These are phyloP conservation scores for Phrynocephalus versicolor DNA, from an alignment of 2,113 vertebrate genomes.

Conservation along the genomic window DNA sequence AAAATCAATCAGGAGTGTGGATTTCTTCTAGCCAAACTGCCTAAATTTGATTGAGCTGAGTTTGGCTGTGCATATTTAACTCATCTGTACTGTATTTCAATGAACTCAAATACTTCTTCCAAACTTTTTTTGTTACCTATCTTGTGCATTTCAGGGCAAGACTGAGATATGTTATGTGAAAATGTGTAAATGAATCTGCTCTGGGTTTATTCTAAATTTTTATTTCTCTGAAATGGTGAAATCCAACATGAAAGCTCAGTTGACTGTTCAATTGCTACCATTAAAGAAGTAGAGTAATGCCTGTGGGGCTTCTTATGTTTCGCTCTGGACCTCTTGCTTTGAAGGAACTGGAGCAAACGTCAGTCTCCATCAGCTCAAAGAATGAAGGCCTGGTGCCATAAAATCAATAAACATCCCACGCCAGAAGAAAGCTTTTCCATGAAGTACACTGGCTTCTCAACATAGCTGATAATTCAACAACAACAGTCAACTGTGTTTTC, in stretches of 20 bases:
- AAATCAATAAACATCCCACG: slow-evolving; percentile 43
- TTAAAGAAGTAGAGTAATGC: slow-evolving; percentile 44
- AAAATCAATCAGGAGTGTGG: not conserved
- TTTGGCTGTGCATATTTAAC: not conserved
- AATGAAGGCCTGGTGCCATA: slow-evolving; percentile 23
- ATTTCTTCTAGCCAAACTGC: not conserved
- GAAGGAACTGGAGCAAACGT: slow-evolving; percentile 42
- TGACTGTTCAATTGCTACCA: slow-evolving; percentile 27
- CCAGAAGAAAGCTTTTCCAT: slow-evolving; percentile 46
- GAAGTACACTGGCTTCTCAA: slow-evolving; percentile 7
- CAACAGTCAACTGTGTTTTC: slow-evolving; percentile 35
- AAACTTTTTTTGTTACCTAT: slow-evolving; percentile 6
- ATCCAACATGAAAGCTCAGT: slow-evolving; percentile 7
- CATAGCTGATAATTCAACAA: slow-evolving; percentile 37
- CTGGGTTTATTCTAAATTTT: not conserved
- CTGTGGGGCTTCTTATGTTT: slow-evolving; percentile 56
- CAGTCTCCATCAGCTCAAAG: slow-evolving; percentile 34
- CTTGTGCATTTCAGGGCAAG: slow-evolving; percentile 5
- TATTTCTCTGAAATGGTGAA: slow-evolving; percentile 30
- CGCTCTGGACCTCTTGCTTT: slow-evolving; percentile 35
- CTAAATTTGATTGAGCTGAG: not conserved
- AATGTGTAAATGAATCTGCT: slow-evolving; percentile 35
- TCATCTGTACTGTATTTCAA: slow-evolving; percentile 1
- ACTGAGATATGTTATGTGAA: not conserved
- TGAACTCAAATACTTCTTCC: slow-evolving; percentile 19